Evolutionary conservation across 92 coral and sea anemone genomes (phyloP).

Genomic region (Ricordea florida): DNA sequence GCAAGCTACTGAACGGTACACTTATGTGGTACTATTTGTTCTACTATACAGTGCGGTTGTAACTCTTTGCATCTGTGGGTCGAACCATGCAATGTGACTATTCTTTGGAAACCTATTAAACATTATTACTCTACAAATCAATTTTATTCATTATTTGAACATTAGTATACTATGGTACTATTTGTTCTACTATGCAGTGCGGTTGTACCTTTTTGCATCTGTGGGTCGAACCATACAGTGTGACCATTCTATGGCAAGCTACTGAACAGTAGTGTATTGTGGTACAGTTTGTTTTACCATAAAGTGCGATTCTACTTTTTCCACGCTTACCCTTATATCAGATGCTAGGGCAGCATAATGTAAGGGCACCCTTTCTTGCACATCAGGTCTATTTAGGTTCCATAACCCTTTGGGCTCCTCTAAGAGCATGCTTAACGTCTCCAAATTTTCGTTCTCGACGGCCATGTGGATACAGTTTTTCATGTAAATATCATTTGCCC

Average conservation of each 20-base stretch:
- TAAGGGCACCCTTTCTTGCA: slow-evolving; percentile 67
- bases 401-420: slow-evolving; percentile 11
- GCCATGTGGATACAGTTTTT: slow-evolving; percentile 72
- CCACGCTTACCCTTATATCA: slow-evolving; percentile 42
- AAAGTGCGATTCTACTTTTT: neutral
- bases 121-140: too few relatives aligned
- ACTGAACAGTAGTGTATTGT: too few relatives aligned
- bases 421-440: slow-evolving; percentile 35
- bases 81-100: too few relatives aligned
- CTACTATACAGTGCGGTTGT: neutral
- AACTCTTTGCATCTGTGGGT: neutral
- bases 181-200: too few relatives aligned
- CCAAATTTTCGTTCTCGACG: slow-evolving; percentile 51
- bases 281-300: neutral
- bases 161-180: too few relatives aligned
- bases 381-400: slow-evolving; percentile 41
- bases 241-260: too few relatives aligned
- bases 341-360: slow-evolving; percentile 66
- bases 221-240: too few relatives aligned
- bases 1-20: too few relatives aligned
- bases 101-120: too few relatives aligned
- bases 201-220: too few relatives aligned
- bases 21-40: too few relatives aligned
- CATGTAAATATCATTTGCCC: slow-evolving; percentile 37
- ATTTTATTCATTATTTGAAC: too few relatives aligned